A percentile compares a stretch with the other conserved stretches of the same genome.
Conservation (phyloP, 2,888 invertebrate genomes). For the Xiphydria camelus region DNA sequence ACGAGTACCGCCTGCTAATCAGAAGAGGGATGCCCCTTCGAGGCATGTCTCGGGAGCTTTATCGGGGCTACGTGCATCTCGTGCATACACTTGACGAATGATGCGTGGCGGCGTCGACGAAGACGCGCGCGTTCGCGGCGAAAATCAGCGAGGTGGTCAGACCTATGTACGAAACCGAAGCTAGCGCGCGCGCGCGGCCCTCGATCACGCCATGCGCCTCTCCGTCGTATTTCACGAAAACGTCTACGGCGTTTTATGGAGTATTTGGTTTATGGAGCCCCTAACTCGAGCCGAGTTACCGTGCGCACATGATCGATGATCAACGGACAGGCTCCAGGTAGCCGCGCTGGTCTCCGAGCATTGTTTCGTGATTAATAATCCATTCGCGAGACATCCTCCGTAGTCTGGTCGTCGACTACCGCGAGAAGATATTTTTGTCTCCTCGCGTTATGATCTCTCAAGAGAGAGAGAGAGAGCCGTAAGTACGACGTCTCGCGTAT, state of each 20-base stretch:
- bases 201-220: conserved; percentile 42
- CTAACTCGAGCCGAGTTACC: conserved; percentile 37
- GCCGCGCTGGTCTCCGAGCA: conserved; percentile 21
- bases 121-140: too few relatives aligned
- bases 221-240: conserved; percentile 40
- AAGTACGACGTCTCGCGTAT: too few relatives aligned
- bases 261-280: conserved; percentile 42
- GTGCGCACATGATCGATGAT: conserved; percentile 45
- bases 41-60: not conserved
- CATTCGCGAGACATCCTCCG: conserved; percentile 29
- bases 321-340: conserved; percentile 51
- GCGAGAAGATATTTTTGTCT: conserved; percentile 12
- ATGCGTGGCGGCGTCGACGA: too few relatives aligned
- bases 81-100: too few relatives aligned
- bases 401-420: conserved; percentile 9
- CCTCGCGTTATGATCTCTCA: conserved; percentile 8
- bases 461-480: too few relatives aligned
- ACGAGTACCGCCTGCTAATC: conserved; percentile 20
- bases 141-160: too few relatives aligned
- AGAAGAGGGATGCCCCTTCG: too few relatives aligned
- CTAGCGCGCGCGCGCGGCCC: too few relatives aligned
- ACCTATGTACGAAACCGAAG: too few relatives aligned
- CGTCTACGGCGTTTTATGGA: conserved; percentile 12
- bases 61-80: conserved; percentile 1
- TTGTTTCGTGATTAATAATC: conserved; percentile 51